Percentiles rank a stretch among this genome's conserved stretches.
Evolutionary conservation across 2,113 vertebrate genomes (phyloP).

Genomic region (zebrafish (Danio rerio)): GRCz12tu NC_133189.1:44519501-44520000

Average conservation of each 20-base stretch:
- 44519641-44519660: not conserved
- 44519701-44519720: slow-evolving; percentile 75
- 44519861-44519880: slow-evolving; percentile 76
- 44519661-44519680: slow-evolving; percentile 54
- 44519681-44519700: slow-evolving; percentile 72
- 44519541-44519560: not conserved
- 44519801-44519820: slow-evolving; percentile 56
- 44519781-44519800: slow-evolving; percentile 65
- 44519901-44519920: slow-evolving; percentile 46
- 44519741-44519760: slow-evolving; percentile 58
- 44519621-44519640: not conserved
- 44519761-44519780: slow-evolving; percentile 70
- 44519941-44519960: not conserved
- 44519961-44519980: slow-evolving; percentile 13
- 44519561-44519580: not conserved
- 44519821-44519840: slow-evolving; percentile 56
- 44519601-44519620: not conserved
- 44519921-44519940: slow-evolving; percentile 57
- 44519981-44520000: slow-evolving; percentile 46
- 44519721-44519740: slow-evolving; percentile 69
- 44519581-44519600: not conserved
- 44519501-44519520: slow-evolving; percentile 5
- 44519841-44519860: slow-evolving; percentile 71
- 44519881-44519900: slow-evolving; percentile 76
- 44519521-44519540: not conserved